These are phyloP conservation scores for Drosophila niveifrons DNA, from an alignment of 2,888 invertebrate genomes.

Conservation along the genomic window DNA sequence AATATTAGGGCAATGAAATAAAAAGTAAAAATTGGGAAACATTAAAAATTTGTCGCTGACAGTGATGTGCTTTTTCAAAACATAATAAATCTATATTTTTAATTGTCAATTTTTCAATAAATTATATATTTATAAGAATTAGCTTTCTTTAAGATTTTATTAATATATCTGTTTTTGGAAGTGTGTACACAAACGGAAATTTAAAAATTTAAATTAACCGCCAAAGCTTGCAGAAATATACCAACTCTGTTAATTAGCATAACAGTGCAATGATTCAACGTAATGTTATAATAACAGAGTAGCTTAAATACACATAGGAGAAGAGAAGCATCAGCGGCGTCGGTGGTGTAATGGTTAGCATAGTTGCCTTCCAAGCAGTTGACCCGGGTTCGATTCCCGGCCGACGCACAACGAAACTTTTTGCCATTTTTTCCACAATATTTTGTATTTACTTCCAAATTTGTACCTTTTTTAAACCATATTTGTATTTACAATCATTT, in stretches of 20 bases:
- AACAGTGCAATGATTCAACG: neutral
- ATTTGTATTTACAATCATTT: constrained; percentile 13
- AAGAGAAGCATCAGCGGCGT: constrained; percentile 31
- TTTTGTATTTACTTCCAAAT: neutral
- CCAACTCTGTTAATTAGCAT: constrained; percentile 17
- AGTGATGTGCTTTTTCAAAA: too few relatives aligned
- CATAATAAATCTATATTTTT: too few relatives aligned
- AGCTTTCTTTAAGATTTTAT: too few relatives aligned
- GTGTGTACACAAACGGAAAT: neutral
- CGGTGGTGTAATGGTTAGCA: constrained; percentile 85
- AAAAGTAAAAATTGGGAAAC: too few relatives aligned
- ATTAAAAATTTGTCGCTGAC: too few relatives aligned
- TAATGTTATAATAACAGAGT: neutral
- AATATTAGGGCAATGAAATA: neutral
- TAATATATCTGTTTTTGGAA: too few relatives aligned
- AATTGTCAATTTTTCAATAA: too few relatives aligned
- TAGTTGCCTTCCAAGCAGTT: constrained; percentile 85
- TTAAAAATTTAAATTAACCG: neutral
- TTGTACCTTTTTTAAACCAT: constrained; percentile 5
- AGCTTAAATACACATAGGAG: constrained; percentile 6
- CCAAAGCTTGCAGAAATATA: neutral
- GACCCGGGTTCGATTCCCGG: constrained; percentile 85
- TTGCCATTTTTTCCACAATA: constrained; percentile 34
- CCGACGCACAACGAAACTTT: constrained; percentile 78
- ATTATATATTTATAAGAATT: too few relatives aligned